Evolutionary conservation across 1,140 invertebrate genomes (phyloP).

Genomic region (Dreissena rostriformis): DNA sequence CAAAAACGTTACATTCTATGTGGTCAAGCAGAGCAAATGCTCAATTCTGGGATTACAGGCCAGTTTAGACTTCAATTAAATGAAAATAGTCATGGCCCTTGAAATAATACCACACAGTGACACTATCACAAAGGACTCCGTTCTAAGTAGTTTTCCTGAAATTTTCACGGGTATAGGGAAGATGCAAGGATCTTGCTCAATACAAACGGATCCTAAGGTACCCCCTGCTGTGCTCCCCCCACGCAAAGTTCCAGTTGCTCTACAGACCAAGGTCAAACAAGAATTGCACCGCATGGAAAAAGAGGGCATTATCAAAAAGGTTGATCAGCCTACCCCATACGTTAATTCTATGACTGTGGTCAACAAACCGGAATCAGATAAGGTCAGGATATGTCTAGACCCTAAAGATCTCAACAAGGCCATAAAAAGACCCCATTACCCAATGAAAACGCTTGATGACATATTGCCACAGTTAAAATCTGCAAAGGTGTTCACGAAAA

Average conservation of each 20-base stretch:
- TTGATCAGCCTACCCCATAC: slow-evolving; percentile 81
- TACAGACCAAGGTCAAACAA: slow-evolving; percentile 47
- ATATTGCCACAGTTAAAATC: background rate
- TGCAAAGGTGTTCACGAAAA: background rate
- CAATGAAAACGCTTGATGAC: slow-evolving; percentile 4
- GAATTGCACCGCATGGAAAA: slow-evolving; percentile 61
- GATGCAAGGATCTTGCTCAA: slow-evolving; percentile 54
- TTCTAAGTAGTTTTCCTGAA: slow-evolving; percentile 43
- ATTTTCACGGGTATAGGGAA: slow-evolving; percentile 57
- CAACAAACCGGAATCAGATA: background rate
- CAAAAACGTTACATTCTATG: background rate
- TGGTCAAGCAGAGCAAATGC: background rate
- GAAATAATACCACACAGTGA: background rate
- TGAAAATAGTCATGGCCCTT: background rate
- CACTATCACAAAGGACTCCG: background rate
- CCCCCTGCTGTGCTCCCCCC: slow-evolving; percentile 64
- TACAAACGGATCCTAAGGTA: slow-evolving; percentile 62
- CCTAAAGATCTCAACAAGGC: slow-evolving; percentile 19
- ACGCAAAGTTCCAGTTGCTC: slow-evolving; percentile 68
- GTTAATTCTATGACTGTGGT: slow-evolving; percentile 78
- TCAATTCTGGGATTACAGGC: background rate
- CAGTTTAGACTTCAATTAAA: background rate
- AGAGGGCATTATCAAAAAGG: slow-evolving; percentile 58
- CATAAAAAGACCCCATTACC: slow-evolving; percentile 11
- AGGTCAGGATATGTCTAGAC: slow-evolving; percentile 1